These are phyloP conservation scores for Brenthis ino DNA, from an alignment of 2,888 invertebrate species.

Conservation along the genomic window DNA sequence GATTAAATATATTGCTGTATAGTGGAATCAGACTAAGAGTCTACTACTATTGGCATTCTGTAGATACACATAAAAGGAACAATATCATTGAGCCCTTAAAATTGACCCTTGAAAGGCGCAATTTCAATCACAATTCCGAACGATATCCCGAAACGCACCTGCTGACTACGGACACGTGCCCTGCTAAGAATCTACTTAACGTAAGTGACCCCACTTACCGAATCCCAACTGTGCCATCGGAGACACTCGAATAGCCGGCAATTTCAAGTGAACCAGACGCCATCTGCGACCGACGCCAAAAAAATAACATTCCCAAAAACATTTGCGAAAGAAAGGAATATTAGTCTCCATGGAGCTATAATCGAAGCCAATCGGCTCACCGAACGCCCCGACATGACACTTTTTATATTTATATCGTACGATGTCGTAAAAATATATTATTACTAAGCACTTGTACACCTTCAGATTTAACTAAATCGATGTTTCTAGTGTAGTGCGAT, in stretches of 20 bases:
- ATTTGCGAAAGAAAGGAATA: conserved; percentile 79
- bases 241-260: conserved; percentile 65
- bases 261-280: conserved; percentile 69
- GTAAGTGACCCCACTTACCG: conserved; percentile 76
- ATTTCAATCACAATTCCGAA: conserved; percentile 72
- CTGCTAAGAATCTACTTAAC: conserved; percentile 77
- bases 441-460: conserved; percentile 52
- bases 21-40: neutral
- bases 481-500: neutral
- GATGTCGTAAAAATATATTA: conserved; percentile 68
- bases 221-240: conserved; percentile 65
- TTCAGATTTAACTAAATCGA: conserved; percentile 54
- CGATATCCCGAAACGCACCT: conserved; percentile 64
- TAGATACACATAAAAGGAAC: conserved; percentile 46
- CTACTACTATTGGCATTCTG: neutral
- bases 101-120: conserved; percentile 61
- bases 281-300: conserved; percentile 79
- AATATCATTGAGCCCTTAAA: conserved; percentile 54
- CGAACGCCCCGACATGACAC: conserved; percentile 68
- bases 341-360: conserved; percentile 80
- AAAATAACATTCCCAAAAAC: conserved; percentile 78
- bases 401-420: conserved; percentile 71
- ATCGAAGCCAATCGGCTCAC: conserved; percentile 80
- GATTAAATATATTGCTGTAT: neutral
- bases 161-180: conserved; percentile 72